A percentile compares a stretch with the other conserved stretches of the same genome.
phyloP scores from a whole-genome alignment of 2,888 invertebrate species.

The Perizoma flavofasciatum region DNA sequence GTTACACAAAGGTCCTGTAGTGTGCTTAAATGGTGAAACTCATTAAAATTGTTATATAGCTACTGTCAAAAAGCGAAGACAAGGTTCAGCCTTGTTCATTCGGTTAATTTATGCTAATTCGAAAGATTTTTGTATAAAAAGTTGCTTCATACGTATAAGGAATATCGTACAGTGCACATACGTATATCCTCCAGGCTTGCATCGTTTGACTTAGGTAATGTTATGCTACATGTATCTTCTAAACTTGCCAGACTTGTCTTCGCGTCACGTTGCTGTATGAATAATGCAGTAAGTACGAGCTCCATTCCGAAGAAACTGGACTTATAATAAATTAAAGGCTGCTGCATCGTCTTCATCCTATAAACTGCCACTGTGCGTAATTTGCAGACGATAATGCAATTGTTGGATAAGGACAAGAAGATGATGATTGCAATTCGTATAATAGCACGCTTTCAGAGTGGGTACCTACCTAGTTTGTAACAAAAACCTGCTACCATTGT shows the following conservation, averaged over 20 bases:
- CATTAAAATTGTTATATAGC: conserved; percentile 2
- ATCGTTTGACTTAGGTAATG: conserved; percentile 11
- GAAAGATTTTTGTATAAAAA: conserved; percentile 8
- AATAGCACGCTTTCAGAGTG: conserved; percentile 30
- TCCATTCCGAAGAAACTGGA: conserved; percentile 45
- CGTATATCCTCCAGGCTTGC: conserved; percentile 15
- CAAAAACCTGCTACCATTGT: conserved; percentile 42
- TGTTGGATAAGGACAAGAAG: too few species aligned
- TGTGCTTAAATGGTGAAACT: conserved; percentile 11
- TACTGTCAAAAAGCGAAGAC: background rate
- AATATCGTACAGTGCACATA: conserved; percentile 5
- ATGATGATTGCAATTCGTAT: conserved; percentile 7
- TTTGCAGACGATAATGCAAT: conserved; percentile 25
- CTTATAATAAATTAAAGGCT: conserved; percentile 23
- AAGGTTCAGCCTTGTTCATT: conserved; percentile 7
- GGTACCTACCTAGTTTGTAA: conserved; percentile 25
- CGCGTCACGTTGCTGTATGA: conserved; percentile 43
- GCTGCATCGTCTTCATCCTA: conserved; percentile 3
- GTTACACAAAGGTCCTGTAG: conserved; percentile 30
- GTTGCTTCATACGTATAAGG: conserved; percentile 6
- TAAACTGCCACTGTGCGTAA: conserved; percentile 7
- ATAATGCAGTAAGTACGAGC: conserved; percentile 47
- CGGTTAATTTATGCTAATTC: conserved; percentile 2
- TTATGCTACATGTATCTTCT: conserved; percentile 35
- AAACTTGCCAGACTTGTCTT: conserved; percentile 47